Evolutionary conservation across 2,797 vertebrate genomes (phyloP).

Genomic region (Acrossocheilus fasciatus): DNA sequence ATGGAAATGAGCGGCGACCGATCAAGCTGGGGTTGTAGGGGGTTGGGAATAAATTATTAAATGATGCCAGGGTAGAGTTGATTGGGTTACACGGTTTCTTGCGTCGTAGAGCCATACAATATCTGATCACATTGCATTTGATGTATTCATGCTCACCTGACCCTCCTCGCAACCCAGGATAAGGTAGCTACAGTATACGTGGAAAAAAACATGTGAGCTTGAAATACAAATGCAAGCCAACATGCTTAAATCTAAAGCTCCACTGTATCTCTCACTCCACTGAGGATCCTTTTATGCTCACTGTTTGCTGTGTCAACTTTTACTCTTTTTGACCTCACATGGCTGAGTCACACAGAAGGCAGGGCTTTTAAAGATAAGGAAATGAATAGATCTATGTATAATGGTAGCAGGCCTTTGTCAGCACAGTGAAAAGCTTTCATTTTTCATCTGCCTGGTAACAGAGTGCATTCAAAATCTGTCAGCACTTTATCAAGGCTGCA

Average conservation of each 20-base stretch:
- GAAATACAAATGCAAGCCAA: conserved; percentile 4
- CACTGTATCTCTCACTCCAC: not conserved
- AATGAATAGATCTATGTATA: conserved; percentile 4
- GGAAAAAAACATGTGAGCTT: conserved; percentile 48
- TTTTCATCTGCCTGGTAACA: conserved; percentile 30
- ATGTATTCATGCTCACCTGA: conserved; percentile 55
- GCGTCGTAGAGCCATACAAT: conserved; percentile 57
- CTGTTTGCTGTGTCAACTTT: conserved; percentile 34
- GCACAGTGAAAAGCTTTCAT: conserved; percentile 7
- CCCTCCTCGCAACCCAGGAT: conserved; percentile 44
- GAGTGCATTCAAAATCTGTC: conserved; percentile 15
- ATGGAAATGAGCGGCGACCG: conserved; percentile 56
- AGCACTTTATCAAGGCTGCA: not conserved
- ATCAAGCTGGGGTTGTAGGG: conserved; percentile 52
- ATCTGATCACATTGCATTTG: conserved; percentile 65
- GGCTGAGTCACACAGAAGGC: not conserved
- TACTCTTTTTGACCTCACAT: conserved; percentile 4
- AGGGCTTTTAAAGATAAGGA: conserved; percentile 15
- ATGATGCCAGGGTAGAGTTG: conserved; percentile 54
- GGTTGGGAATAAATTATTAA: conserved; percentile 68
- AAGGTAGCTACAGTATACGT: conserved; percentile 49
- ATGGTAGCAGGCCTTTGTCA: conserved; percentile 19
- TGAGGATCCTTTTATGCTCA: not conserved
- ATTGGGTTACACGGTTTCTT: conserved; percentile 66
- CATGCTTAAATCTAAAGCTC: conserved; percentile 22